These are phyloP conservation scores for Beroe forskalii DNA, from an alignment of 37 sponge, comb jelly and placozoan species.

Conservation along the genomic window DNA sequence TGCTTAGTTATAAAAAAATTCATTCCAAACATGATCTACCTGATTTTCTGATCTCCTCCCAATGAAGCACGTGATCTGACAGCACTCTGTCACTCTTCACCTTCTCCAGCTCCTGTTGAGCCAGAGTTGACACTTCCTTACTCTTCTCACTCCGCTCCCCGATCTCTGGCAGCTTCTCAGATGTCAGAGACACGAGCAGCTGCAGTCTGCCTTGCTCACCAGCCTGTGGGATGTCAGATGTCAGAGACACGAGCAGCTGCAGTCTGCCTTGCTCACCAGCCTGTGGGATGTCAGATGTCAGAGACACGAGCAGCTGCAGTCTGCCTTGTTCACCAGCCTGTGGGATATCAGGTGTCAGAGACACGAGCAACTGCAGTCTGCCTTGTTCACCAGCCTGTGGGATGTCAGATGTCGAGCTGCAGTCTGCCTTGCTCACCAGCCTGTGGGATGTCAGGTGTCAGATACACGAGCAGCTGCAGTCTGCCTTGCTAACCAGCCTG, in stretches of 20 bases:
- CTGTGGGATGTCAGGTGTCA: no score
- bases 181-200: slow-evolving; percentile 20
- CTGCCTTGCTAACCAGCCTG: no score
- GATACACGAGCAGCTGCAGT: no score
- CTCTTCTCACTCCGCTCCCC: slow-evolving; percentile 42
- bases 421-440: no score
- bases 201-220: background rate
- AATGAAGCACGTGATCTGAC: background rate
- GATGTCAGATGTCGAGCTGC: no score
- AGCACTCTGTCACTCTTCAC: background rate
- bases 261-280: background rate
- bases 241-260: slow-evolving; percentile 1
- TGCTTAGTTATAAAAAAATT: no score
- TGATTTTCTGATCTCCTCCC: slow-evolving; percentile 37
- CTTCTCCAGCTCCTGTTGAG: background rate
- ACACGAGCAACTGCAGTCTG: background rate
- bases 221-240: background rate
- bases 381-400: background rate
- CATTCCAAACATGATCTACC: background rate
- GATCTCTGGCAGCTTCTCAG: background rate
- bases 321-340: background rate
- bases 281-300: background rate
- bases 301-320: background rate
- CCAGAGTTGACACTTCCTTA: background rate
- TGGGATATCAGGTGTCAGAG: background rate